These are phyloP conservation scores for Macrobrachium rosenbergii DNA, from an alignment of 1,140 invertebrate species.

Conservation along the genomic window DNA sequence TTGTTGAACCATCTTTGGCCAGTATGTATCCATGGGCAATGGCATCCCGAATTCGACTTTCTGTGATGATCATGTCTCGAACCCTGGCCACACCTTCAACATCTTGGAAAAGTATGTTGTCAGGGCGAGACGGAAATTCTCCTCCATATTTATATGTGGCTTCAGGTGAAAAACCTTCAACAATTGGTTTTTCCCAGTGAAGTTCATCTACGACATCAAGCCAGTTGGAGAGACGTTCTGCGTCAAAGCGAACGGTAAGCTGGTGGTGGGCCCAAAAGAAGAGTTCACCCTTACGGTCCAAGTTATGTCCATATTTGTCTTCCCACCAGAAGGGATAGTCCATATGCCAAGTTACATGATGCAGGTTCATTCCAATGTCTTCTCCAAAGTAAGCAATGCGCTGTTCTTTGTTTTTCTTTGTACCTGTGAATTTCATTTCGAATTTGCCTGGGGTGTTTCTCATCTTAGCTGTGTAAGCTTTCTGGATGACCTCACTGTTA, in stretches of 20 bases:
- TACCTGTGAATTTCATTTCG: slow-evolving; percentile 58
- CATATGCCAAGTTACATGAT: slow-evolving; percentile 76
- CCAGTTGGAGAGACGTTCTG: slow-evolving; percentile 72
- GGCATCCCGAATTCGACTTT: slow-evolving; percentile 46
- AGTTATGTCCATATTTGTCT: slow-evolving; percentile 67
- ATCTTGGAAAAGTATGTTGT: slow-evolving; percentile 67
- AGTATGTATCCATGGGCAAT: slow-evolving; percentile 38
- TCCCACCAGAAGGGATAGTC: slow-evolving; percentile 73
- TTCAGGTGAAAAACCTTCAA: slow-evolving; percentile 77
- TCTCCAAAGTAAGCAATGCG: slow-evolving; percentile 76
- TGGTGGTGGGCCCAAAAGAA: slow-evolving; percentile 74
- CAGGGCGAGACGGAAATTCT: slow-evolving; percentile 75
- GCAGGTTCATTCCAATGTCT: slow-evolving; percentile 80
- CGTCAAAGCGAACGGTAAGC: slow-evolving; percentile 72
- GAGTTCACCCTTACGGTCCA: slow-evolving; percentile 68
- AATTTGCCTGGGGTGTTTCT: slow-evolving; percentile 67
- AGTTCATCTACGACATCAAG: slow-evolving; percentile 70
- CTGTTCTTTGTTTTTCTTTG: slow-evolving; percentile 69
- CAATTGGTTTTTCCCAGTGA: slow-evolving; percentile 69
- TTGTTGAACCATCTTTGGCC: not conserved
- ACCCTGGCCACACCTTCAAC: slow-evolving; percentile 43
- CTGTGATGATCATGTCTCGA: slow-evolving; percentile 36
- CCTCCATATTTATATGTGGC: slow-evolving; percentile 77
- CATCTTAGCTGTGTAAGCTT: slow-evolving; percentile 70
- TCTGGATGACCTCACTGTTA: slow-evolving; percentile 67